A percentile compares a stretch with the other conserved stretches of the same genome.
Evolutionary conservation across 2,888 invertebrate species (phyloP).

Genomic region (Aspidiotus destructor): DNA sequence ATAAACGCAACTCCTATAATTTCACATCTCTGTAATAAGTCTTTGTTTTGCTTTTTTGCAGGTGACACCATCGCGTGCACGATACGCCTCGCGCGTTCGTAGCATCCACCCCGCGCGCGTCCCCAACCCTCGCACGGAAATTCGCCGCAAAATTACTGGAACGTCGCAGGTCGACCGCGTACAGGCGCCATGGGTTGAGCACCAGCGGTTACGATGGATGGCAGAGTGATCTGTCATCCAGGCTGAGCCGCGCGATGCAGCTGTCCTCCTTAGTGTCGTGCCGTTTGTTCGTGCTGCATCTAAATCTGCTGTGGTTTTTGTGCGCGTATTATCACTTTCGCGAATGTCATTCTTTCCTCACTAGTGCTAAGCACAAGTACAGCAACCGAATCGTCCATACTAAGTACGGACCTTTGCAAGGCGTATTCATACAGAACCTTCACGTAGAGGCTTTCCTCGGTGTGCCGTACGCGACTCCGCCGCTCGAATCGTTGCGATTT

Average conservation of each 20-base stretch:
- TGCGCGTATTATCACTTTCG: conserved; percentile 1
- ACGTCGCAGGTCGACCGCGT: background rate
- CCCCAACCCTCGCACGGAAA: no score
- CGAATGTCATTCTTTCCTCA: conserved; percentile 21
- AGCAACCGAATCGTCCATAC: conserved; percentile 75
- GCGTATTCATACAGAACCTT: conserved; percentile 70
- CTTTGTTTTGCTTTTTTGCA: no score
- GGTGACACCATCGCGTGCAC: no score
- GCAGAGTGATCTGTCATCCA: conserved; percentile 30
- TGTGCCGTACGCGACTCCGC: conserved; percentile 87
- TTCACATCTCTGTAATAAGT: no score
- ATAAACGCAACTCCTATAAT: no score
- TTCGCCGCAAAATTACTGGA: no score
- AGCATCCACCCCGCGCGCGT: no score
- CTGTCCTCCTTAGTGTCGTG: conserved; percentile 3
- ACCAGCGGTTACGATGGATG: conserved; percentile 19
- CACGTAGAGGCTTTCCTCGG: conserved; percentile 85
- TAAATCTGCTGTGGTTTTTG: conserved; percentile 9
- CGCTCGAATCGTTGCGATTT: conserved; percentile 79
- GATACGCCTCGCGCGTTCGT: no score
- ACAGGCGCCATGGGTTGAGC: conserved; percentile 18
- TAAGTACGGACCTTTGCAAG: conserved; percentile 79
- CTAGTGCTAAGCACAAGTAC: conserved; percentile 53
- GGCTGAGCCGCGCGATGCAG: conserved; percentile 17
- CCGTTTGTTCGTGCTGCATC: conserved; percentile 14